Evolutionary conservation across 1,140 invertebrate genomes (phyloP).

Genomic region (Teleopsis dalmanni): DNA sequence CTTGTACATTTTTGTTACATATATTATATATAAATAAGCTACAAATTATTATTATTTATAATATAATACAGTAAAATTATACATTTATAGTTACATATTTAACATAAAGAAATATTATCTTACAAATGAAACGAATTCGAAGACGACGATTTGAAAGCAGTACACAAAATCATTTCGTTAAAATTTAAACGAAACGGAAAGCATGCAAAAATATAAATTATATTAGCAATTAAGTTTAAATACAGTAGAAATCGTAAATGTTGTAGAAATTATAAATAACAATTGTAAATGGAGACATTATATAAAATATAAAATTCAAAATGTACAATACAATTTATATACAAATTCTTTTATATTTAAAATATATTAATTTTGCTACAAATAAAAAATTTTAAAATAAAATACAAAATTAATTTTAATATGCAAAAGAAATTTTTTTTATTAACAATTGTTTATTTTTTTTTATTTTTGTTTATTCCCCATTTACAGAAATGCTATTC

Average conservation of each 20-base stretch:
- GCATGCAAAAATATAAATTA: conserved; percentile 18
- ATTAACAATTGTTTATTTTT: no score
- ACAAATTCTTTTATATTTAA: no score
- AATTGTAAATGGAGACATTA: conserved; percentile 4
- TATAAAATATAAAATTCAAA: neutral
- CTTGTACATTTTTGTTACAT: no score
- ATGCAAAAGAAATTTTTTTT: no score
- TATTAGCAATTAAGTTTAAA: conserved; percentile 12
- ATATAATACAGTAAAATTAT: conserved; percentile 6
- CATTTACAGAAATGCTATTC: conserved; percentile 11
- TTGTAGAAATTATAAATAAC: conserved; percentile 14
- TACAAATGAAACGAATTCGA: no score
- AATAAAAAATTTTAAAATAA: conserved; percentile 9
- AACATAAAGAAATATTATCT: conserved; percentile 13
- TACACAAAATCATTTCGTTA: conserved; percentile 9
- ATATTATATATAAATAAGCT: no score
- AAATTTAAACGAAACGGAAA: conserved; percentile 15
- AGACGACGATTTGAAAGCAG: conserved; percentile 13
- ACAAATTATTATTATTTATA: no score
- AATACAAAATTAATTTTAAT: no score
- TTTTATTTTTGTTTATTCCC: no score
- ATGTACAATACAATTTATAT: no score
- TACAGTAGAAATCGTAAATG: conserved; percentile 4
- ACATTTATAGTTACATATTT: neutral
- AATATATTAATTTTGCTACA: conserved; percentile 5